Evolutionary conservation across 2,113 vertebrate genomes (phyloP).

Genomic region (Pantherophis guttatus): DNA sequence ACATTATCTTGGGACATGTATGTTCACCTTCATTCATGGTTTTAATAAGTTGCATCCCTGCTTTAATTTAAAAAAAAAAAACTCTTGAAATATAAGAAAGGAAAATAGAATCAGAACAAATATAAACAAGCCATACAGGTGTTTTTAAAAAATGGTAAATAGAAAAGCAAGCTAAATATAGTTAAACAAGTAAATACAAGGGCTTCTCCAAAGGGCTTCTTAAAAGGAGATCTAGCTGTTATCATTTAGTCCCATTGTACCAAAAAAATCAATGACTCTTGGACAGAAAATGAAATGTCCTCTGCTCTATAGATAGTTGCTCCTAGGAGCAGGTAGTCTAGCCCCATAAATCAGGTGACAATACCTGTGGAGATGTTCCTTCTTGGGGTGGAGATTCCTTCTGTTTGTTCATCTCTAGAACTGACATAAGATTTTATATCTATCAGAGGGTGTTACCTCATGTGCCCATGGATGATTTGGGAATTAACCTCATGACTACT

Average conservation of each 20-base stretch:
- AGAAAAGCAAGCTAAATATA: neutral
- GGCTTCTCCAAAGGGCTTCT: neutral
- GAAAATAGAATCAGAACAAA: neutral
- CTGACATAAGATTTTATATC: neutral
- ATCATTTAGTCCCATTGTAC: neutral
- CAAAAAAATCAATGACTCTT: neutral
- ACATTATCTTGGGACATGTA: no score
- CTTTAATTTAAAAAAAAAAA: neutral
- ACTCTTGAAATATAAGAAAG: neutral
- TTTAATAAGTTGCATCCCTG: neutral
- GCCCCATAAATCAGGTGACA: neutral
- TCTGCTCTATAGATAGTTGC: neutral
- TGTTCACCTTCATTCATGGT: neutral
- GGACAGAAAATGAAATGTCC: neutral
- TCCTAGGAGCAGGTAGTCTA: neutral
- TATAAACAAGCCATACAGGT: neutral
- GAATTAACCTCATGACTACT: neutral
- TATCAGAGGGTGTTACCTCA: neutral
- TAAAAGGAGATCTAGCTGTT: neutral
- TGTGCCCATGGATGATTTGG: neutral
- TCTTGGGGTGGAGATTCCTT: neutral
- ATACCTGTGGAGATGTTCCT: neutral
- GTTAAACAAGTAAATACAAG: neutral
- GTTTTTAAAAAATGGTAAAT: neutral
- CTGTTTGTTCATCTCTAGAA: neutral